These are phyloP conservation scores for Symphodus melops DNA, from an alignment of 2,113 vertebrate genomes.

Conservation along the genomic window DNA sequence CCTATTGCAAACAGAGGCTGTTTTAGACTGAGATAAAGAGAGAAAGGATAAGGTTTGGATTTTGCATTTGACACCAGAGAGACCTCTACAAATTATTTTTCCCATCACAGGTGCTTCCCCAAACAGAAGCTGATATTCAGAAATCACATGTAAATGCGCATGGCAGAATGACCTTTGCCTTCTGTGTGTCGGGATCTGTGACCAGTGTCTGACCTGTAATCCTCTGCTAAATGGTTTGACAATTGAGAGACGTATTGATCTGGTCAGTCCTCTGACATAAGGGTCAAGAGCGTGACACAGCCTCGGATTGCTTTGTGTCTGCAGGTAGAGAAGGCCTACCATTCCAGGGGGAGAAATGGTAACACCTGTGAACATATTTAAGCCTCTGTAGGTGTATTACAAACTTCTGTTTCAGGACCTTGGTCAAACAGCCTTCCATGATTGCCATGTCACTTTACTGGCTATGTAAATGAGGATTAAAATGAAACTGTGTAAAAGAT, in stretches of 20 bases:
- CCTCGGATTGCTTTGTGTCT: constrained; percentile 36
- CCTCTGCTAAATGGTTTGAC: constrained; percentile 79
- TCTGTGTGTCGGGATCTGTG: constrained; percentile 67
- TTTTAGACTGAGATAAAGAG: constrained; percentile 22
- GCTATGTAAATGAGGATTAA: constrained; percentile 60
- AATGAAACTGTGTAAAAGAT: constrained; percentile 69
- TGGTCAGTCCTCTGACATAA: constrained; percentile 59
- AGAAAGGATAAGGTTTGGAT: background rate
- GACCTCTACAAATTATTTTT: constrained; percentile 5
- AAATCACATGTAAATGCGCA: constrained; percentile 70
- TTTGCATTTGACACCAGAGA: background rate
- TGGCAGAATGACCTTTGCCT: constrained; percentile 71
- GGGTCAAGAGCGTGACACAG: constrained; percentile 64
- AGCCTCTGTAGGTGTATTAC: background rate
- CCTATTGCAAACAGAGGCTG: constrained; percentile 16
- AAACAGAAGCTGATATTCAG: constrained; percentile 49
- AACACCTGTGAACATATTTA: constrained; percentile 30
- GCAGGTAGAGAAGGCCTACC: constrained; percentile 53
- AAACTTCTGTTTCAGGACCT: constrained; percentile 30
- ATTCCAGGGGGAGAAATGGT: background rate
- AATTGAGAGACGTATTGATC: constrained; percentile 82
- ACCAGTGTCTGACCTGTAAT: constrained; percentile 77
- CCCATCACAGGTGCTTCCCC: constrained; percentile 56
- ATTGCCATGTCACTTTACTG: constrained; percentile 41
- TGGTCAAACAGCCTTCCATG: constrained; percentile 18